phyloP scores from a whole-genome alignment of 1,140 invertebrate species.

The Cataglyphis hispanica region DNA sequence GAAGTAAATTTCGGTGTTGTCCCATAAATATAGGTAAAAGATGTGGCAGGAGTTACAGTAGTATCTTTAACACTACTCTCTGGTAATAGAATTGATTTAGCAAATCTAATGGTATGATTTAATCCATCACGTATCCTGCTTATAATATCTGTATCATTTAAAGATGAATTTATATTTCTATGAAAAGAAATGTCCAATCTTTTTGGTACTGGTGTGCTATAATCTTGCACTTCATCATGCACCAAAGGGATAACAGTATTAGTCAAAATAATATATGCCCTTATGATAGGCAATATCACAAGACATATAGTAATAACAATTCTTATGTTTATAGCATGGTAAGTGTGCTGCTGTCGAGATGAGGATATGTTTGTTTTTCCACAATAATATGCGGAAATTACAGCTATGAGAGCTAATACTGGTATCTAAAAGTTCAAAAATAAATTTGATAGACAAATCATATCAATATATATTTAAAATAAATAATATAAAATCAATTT shows the following conservation, averaged over 20 bases:
- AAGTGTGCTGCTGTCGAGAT: constrained; percentile 87
- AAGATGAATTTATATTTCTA: constrained; percentile 8
- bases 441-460: constrained; percentile 26
- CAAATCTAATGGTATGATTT: constrained; percentile 64
- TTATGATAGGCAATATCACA: constrained; percentile 89
- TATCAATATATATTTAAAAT: background rate
- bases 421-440: constrained; percentile 88
- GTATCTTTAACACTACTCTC: constrained; percentile 10
- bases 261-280: constrained; percentile 88
- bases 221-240: constrained; percentile 17
- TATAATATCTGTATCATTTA: constrained; percentile 53
- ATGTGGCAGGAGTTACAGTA: background rate
- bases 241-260: constrained; percentile 74
- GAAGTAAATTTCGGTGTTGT: constrained; percentile 65
- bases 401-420: constrained; percentile 89
- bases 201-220: background rate
- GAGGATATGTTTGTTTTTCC: constrained; percentile 88
- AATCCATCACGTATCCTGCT: constrained; percentile 59
- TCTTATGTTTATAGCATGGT: constrained; percentile 88
- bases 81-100: constrained; percentile 62
- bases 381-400: constrained; percentile 92
- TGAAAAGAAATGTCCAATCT: background rate
- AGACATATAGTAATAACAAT: constrained; percentile 88
- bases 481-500: constrained; percentile 41
- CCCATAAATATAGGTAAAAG: constrained; percentile 41